A percentile compares a stretch with the other conserved stretches of the same genome.
phyloP scores from a whole-genome alignment of 2,888 invertebrate species.

The Agrochola litura region DNA sequence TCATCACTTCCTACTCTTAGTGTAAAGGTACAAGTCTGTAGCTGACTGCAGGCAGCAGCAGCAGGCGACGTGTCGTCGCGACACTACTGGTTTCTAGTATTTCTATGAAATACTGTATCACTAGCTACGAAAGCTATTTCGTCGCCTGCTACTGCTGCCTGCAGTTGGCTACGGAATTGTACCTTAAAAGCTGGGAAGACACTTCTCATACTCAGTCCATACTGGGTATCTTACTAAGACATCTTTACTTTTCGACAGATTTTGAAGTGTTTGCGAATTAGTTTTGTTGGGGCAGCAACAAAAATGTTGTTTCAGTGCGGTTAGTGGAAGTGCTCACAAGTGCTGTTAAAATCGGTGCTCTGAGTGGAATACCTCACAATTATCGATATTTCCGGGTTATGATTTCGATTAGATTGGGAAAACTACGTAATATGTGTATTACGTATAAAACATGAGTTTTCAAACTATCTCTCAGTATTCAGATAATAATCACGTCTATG shows the following conservation, averaged over 20 bases:
- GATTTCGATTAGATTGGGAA: constrained; percentile 15
- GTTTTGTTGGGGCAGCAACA: neutral
- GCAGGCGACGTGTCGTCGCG: too few relatives aligned
- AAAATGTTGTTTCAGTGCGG: too few relatives aligned
- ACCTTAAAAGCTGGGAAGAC: too few relatives aligned
- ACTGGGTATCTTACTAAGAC: neutral
- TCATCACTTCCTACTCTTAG: neutral
- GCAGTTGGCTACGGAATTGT: too few relatives aligned
- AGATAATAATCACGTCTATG: constrained; percentile 28
- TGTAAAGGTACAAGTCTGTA: too few relatives aligned
- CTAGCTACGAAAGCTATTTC: too few relatives aligned
- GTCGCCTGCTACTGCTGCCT: too few relatives aligned
- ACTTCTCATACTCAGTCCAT: neutral
- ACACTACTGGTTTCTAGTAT: too few relatives aligned
- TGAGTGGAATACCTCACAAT: neutral
- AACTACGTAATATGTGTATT: neutral
- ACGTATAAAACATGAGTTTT: neutral
- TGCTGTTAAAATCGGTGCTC: too few relatives aligned
- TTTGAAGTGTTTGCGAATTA: neutral
- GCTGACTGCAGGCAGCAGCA: too few relatives aligned
- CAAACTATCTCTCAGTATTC: constrained; percentile 17
- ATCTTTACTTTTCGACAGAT: neutral
- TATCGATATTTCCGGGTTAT: constrained; percentile 14
- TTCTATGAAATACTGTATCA: too few relatives aligned
- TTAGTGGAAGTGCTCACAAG: too few relatives aligned